Evolutionary conservation across 2,797 vertebrate species (phyloP).

Genomic region (Pangasius sanitwongsei): DNA sequence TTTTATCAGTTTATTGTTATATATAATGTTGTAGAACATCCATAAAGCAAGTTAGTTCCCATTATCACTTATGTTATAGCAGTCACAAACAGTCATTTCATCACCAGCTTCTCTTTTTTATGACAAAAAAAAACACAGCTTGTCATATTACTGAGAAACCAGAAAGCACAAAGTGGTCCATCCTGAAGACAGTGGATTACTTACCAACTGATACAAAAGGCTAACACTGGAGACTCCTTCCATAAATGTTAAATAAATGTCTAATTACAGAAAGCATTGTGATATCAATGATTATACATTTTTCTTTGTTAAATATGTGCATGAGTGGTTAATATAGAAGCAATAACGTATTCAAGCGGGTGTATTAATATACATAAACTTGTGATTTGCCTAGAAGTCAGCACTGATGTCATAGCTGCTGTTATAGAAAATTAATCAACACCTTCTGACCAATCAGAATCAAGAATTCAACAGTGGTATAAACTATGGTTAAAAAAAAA

Average conservation of each 20-base stretch:
- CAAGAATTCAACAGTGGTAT: background rate
- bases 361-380: background rate
- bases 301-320: background rate
- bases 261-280: background rate
- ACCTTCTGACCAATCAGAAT: background rate
- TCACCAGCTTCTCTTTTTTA: background rate
- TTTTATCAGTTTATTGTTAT: background rate
- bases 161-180: background rate
- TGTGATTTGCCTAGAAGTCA: background rate
- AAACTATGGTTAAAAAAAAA: background rate
- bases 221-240: background rate
- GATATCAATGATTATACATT: background rate
- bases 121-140: background rate
- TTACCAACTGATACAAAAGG: background rate
- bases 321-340: background rate
- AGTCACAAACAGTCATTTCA: background rate
- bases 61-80: background rate
- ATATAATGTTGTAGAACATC: background rate
- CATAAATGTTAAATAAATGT: background rate
- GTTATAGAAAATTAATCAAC: background rate
- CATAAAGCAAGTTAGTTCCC: background rate
- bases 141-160: no score
- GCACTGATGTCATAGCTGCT: background rate
- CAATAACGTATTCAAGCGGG: background rate
- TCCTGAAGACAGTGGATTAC: background rate